A percentile compares a stretch with the other conserved stretches of the same genome.
Evolutionary conservation across 2,113 vertebrate species (phyloP).

Genomic region (Gnathonemus echidnorhynchus): DNA sequence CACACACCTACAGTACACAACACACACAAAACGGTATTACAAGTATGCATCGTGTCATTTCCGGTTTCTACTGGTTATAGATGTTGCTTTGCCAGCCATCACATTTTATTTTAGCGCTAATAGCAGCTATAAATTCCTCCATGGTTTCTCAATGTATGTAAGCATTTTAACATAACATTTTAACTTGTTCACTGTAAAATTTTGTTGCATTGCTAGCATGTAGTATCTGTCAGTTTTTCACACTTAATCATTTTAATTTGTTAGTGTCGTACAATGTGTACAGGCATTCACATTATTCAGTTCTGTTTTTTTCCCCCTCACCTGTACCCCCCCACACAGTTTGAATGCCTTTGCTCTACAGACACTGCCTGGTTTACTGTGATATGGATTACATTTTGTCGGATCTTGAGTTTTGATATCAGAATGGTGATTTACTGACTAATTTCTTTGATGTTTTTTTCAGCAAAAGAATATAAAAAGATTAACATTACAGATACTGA

Average conservation of each 20-base stretch:
- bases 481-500: too few species aligned
- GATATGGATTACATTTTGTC: too few species aligned
- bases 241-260: neutral
- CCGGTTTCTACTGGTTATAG: neutral
- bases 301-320: neutral
- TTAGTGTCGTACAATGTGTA: neutral
- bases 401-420: too few species aligned
- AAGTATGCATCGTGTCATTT: neutral
- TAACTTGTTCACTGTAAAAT: neutral
- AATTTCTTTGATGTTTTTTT: too few species aligned
- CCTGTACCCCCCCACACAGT: neutral
- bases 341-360: neutral
- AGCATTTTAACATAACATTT: neutral
- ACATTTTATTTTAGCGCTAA: neutral
- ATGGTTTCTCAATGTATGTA: neutral
- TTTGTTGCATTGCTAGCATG: neutral
- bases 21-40: neutral
- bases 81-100: neutral
- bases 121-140: neutral
- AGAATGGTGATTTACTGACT: too few species aligned
- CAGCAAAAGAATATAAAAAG: too few species aligned
- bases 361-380: too few species aligned
- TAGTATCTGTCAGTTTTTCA: neutral
- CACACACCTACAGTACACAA: neutral
- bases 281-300: neutral